Evolutionary conservation across 2,888 invertebrate species (phyloP).

Genomic region (Drosophila pegasa): DNA sequence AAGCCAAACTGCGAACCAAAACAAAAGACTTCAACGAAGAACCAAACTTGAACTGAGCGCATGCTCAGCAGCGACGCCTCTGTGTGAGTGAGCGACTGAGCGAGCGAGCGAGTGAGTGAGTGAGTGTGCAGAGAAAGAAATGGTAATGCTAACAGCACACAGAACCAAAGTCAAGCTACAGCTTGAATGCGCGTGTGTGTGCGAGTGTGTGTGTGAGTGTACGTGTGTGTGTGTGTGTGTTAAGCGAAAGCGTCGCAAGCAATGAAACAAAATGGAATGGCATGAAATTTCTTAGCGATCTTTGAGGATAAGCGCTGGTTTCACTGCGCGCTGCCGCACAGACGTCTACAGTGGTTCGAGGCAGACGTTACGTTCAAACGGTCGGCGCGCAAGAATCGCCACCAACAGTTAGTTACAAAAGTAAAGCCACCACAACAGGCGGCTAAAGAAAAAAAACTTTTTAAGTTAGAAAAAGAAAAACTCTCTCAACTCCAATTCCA

Average conservation of each 20-base stretch:
- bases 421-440: slow-evolving; percentile 18
- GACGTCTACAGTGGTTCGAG: slow-evolving; percentile 83
- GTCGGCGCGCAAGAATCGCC: slow-evolving; percentile 74
- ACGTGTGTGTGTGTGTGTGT: slow-evolving; percentile 29
- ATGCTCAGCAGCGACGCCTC: slow-evolving; percentile 22
- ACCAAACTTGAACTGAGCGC: slow-evolving; percentile 64
- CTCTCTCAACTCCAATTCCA: background rate
- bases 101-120: slow-evolving; percentile 15
- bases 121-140: slow-evolving; percentile 57
- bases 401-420: slow-evolving; percentile 22
- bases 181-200: slow-evolving; percentile 19
- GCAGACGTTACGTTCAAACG: slow-evolving; percentile 81
- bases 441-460: slow-evolving; percentile 3
- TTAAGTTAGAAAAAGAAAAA: slow-evolving; percentile 7
- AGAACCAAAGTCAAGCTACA: slow-evolving; percentile 56
- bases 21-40: slow-evolving; percentile 79
- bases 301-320: slow-evolving; percentile 83
- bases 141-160: slow-evolving; percentile 59
- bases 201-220: slow-evolving; percentile 10
- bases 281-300: slow-evolving; percentile 81
- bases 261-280: slow-evolving; percentile 76
- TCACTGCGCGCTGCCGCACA: slow-evolving; percentile 82
- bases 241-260: slow-evolving; percentile 71
- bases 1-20: slow-evolving; percentile 70
- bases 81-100: slow-evolving; percentile 4